A percentile compares a stretch with the other conserved stretches of the same genome.
phyloP scores from a whole-genome alignment of 2,113 vertebrate species.

The Anolis carolinensis region DNA sequence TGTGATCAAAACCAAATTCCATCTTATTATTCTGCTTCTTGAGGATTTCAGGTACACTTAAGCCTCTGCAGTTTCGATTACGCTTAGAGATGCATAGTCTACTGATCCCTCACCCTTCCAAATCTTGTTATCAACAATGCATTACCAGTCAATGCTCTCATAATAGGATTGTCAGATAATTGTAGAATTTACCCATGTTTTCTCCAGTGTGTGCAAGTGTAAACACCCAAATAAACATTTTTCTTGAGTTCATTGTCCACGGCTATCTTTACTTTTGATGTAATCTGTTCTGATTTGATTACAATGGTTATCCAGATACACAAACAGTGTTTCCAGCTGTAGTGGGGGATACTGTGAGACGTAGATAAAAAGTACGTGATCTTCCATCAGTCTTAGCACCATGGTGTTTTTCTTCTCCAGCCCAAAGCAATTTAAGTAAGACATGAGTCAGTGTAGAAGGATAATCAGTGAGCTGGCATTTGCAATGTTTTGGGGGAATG shows the following conservation, averaged over 20 bases:
- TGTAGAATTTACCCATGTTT: not conserved
- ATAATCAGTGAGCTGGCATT: too few species aligned
- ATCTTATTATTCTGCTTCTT: not conserved
- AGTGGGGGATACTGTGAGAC: not conserved
- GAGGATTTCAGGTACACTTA: constrained; percentile 28
- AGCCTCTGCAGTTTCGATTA: not conserved
- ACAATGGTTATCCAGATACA: not conserved
- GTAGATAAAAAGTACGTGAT: not conserved
- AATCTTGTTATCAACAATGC: not conserved
- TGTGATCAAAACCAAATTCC: not conserved
- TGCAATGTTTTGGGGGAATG: too few species aligned
- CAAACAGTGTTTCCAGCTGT: not conserved
- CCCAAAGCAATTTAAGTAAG: not conserved
- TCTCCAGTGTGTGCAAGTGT: not conserved
- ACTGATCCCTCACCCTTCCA: not conserved
- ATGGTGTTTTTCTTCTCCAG: not conserved
- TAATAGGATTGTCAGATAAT: not conserved
- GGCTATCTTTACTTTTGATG: not conserved
- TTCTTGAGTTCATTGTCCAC: not conserved
- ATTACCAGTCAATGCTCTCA: not conserved
- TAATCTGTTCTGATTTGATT: not conserved
- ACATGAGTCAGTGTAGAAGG: too few species aligned
- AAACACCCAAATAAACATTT: not conserved
- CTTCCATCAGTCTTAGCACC: not conserved
- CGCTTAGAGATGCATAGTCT: constrained; percentile 19